Evolutionary conservation across 2,888 invertebrate genomes (phyloP).

Genomic region (Ophioninae sp.): DNA sequence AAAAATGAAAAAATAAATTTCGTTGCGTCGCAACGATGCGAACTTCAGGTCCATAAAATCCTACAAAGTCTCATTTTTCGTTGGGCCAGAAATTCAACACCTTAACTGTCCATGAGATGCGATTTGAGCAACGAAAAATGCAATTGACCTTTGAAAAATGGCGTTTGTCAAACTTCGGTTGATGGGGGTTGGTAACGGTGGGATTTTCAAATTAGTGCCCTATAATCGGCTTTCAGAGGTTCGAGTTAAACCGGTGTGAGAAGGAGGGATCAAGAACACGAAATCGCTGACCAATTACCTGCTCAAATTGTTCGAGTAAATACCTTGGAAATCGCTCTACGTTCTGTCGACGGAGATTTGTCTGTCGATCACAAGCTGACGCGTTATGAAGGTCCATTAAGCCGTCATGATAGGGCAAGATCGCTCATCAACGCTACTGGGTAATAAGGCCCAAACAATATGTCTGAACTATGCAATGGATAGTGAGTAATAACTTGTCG

Average conservation of each 20-base stretch:
- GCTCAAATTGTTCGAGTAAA: conserved; percentile 38
- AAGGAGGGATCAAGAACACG: not conserved
- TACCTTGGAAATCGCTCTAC: conserved; percentile 25
- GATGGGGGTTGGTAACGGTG: not conserved
- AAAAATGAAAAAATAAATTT: too few relatives aligned
- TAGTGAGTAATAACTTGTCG: not conserved
- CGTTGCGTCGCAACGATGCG: too few relatives aligned
- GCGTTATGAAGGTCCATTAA: conserved; percentile 40
- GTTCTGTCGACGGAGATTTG: conserved; percentile 16
- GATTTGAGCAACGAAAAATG: too few relatives aligned
- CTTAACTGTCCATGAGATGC: too few relatives aligned
- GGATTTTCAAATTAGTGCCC: not conserved
- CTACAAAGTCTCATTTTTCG: too few relatives aligned
- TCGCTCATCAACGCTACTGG: conserved; percentile 7
- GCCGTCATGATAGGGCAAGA: conserved; percentile 29
- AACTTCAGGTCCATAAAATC: too few relatives aligned
- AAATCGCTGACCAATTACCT: conserved; percentile 31
- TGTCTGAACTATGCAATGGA: not conserved
- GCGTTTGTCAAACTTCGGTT: not conserved
- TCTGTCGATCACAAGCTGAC: conserved; percentile 18
- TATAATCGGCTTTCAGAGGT: not conserved
- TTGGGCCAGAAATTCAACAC: too few relatives aligned
- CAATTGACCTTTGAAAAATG: not conserved
- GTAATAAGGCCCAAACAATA: conserved; percentile 33
- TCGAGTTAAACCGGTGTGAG: not conserved